These are phyloP conservation scores for Pycnomerus fuliginosus DNA, from an alignment of 2,888 invertebrate species.

Conservation along the genomic window DNA sequence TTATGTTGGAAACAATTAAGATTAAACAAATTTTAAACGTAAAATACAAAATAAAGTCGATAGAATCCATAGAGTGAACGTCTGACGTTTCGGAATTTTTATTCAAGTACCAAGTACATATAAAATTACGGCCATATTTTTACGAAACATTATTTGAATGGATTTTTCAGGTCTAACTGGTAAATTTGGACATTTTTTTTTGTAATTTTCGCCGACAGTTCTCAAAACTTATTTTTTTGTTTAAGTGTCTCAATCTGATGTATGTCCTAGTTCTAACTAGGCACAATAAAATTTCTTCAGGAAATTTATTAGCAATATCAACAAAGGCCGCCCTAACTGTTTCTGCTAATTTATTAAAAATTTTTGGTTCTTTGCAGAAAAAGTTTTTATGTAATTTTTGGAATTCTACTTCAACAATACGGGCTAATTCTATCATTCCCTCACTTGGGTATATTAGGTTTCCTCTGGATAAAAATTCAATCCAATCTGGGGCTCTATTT, in stretches of 20 bases:
- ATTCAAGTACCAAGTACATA: too few relatives aligned
- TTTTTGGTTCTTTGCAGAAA: not conserved
- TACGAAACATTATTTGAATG: too few relatives aligned
- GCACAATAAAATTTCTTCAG: constrained; percentile 5
- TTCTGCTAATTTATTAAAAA: constrained; percentile 3
- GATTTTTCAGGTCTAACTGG: too few relatives aligned
- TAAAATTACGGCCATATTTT: too few relatives aligned
- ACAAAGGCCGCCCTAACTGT: constrained; percentile 1
- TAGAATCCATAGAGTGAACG: too few relatives aligned
- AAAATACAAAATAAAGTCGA: too few relatives aligned
- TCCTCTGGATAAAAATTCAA: constrained; percentile 21
- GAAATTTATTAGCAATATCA: constrained; percentile 2
- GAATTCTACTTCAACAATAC: constrained; percentile 12
- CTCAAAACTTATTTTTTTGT: constrained; percentile 13
- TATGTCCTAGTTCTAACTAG: constrained; percentile 10
- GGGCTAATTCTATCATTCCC: constrained; percentile 10
- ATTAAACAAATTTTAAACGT: too few relatives aligned
- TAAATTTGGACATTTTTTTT: constrained; percentile 15
- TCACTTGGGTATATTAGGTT: constrained; percentile 18
- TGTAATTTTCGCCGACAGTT: constrained; percentile 11
- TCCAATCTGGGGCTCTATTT: constrained; percentile 8
- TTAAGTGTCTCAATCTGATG: constrained; percentile 9
- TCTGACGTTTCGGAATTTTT: too few relatives aligned
- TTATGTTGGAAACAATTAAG: too few relatives aligned
- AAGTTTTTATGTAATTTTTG: constrained; percentile 5